Evolutionary conservation across 2,797 vertebrate genomes (phyloP).

Genomic region (Novumbra hubbsi): DNA sequence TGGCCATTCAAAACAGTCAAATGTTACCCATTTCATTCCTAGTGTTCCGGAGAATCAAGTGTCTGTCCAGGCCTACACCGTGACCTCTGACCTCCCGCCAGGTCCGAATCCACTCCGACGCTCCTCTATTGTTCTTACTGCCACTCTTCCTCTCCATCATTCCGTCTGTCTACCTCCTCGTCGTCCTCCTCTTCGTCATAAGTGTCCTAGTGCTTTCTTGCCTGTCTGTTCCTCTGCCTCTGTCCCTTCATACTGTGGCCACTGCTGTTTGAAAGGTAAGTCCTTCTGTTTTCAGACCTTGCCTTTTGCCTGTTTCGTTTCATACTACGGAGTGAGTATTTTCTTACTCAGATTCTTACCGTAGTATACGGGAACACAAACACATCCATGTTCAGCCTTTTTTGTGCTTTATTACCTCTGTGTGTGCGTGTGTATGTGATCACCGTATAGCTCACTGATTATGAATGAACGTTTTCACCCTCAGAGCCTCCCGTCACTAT

Average conservation of each 20-base stretch:
- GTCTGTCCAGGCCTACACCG: conserved; percentile 32
- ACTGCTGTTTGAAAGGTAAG: conserved; percentile 11
- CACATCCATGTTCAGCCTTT: background rate
- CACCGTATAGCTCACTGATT: background rate
- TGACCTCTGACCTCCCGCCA: conserved; percentile 61
- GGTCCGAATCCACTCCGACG: conserved; percentile 65
- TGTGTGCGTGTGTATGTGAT: background rate
- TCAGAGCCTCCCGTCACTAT: conserved; percentile 76
- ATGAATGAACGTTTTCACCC: conserved; percentile 32
- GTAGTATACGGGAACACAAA: background rate
- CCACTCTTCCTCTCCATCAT: background rate
- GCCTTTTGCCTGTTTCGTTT: background rate
- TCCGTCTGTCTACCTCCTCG: background rate
- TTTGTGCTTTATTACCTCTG: background rate
- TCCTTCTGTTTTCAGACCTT: background rate
- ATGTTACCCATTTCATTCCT: conserved; percentile 25
- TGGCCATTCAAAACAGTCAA: background rate
- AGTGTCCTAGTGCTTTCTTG: conserved; percentile 24
- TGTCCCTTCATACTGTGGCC: conserved; percentile 18
- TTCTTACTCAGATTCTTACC: background rate
- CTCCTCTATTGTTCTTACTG: conserved; percentile 18
- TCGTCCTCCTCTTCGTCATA: background rate
- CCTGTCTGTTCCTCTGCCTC: conserved; percentile 24
- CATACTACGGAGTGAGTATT: background rate
- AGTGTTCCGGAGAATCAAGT: conserved; percentile 52